Base-by-base conservation (phyloP, 2,797 vertebrate species). In the Limosa lapponica region DNA sequence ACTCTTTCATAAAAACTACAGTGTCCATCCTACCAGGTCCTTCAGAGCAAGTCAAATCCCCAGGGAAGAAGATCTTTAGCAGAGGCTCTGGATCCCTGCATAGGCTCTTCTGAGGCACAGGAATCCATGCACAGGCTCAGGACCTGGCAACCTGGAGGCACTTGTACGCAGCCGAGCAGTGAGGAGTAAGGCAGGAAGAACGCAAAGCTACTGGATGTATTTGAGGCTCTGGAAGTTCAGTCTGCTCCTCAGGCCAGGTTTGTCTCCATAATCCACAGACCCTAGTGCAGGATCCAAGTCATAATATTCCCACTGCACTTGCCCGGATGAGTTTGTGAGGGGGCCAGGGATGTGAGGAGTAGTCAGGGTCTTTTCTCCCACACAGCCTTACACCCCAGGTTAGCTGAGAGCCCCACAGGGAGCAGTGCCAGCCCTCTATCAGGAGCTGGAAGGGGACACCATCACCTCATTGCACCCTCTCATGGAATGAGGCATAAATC, bases 251-350 rank as follows among this genome's bases (percentile, higher is more conserved):
- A 59, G 36, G 24, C 5, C 43, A 86, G 18, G 10, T 71, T 91
- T 73, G 6, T 24, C 12, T n/a, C 15, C 2, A 0, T 17, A 75
- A 65, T 2, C 9, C 4, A 22, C 2, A 11, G 22, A n/a, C 4
- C 4, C 11, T 4, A 1, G 8, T 39, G 23, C 24, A 48, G 24
- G 12, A 72, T 61, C 17, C 34, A 25, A 36, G 19, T 39, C 7
- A 3, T 2, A 78, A 20, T 16, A 71, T 14, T 13, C 79, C 37
- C 58, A 41, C 41, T 57, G 34, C 19, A 20, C 10, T 30, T 65
- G 13, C 8, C 13, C 24, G 30, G 16, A 34, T 65, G 19, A 82
- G n/a, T 37, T 19, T 62, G 30, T 9, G 2, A 74, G n/a, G 20
- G 13, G 2, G 17, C 2, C 6, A 2, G 12, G 2, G 16, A 15